Evolutionary conservation across 2,888 invertebrate genomes (phyloP).

Genomic region (Trachelus tabidus): DNA sequence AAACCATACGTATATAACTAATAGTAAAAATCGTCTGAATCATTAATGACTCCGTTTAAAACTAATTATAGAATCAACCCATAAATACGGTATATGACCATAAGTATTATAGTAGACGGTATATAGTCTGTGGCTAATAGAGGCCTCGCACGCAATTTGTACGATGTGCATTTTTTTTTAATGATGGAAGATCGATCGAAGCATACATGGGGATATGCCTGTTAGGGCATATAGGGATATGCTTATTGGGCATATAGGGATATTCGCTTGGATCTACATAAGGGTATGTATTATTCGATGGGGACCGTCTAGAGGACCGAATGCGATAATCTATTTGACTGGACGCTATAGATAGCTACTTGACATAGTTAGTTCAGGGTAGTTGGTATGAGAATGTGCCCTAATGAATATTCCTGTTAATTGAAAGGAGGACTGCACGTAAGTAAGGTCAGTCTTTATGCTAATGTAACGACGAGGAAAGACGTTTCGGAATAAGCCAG

Average conservation of each 20-base stretch:
- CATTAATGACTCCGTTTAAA: neutral
- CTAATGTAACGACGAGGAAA: neutral
- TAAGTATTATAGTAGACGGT: neutral
- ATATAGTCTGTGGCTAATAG: neutral
- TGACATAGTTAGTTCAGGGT: neutral
- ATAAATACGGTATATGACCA: neutral
- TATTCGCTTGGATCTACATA: neutral
- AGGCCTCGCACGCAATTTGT: neutral
- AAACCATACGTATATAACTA: too few relatives aligned
- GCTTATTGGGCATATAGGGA: neutral
- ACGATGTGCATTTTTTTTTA: neutral
- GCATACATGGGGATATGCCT: neutral
- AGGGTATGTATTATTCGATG: neutral
- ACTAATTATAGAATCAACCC: neutral
- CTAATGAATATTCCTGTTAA: neutral
- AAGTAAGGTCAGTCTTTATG: neutral
- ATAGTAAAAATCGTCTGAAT: neutral
- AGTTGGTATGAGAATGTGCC: neutral
- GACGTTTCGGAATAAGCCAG: neutral
- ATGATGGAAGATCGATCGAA: neutral
- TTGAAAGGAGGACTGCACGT: neutral
- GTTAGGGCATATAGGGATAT: neutral
- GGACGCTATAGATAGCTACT: neutral
- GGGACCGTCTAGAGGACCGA: neutral
- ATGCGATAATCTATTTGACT: neutral